Percentiles rank a stretch among this genome's conserved stretches.
phyloP scores from a whole-genome alignment of 1,140 invertebrate genomes.

The Amphibalanus amphitrite region DNA sequence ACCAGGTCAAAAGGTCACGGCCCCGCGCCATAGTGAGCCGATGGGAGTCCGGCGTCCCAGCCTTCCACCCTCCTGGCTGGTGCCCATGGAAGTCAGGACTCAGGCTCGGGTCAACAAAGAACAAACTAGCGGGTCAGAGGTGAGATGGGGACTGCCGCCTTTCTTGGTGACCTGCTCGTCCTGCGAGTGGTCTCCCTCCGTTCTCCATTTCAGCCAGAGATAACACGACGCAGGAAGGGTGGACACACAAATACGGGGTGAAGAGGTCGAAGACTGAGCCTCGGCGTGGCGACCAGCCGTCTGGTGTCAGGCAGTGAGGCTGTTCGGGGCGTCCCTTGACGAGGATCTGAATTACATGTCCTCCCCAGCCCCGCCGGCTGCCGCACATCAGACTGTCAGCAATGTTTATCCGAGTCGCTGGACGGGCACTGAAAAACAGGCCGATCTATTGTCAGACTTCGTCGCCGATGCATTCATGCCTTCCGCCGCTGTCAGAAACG shows the following conservation, averaged over 20 bases:
- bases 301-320: background rate
- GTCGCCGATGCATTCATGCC: too few species aligned
- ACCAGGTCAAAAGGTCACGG: background rate
- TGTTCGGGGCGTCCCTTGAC: background rate
- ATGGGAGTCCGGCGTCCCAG: too few species aligned
- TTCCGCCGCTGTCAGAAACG: too few species aligned
- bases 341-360: too few species aligned
- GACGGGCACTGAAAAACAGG: background rate
- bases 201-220: too few species aligned
- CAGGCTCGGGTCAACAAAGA: too few species aligned
- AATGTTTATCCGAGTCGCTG: background rate
- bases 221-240: too few species aligned
- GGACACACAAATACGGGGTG: background rate
- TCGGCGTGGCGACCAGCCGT: background rate
- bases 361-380: background rate
- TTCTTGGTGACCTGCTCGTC: background rate
- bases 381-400: background rate
- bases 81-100: too few species aligned
- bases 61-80: too few species aligned
- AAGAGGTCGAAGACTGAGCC: background rate
- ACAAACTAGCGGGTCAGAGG: too few species aligned
- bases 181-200: background rate
- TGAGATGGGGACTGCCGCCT: background rate
- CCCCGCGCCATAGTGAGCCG: background rate
- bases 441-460: background rate